Evolutionary conservation across 2,888 invertebrate genomes (phyloP), one percentile per base, ranked within the genome.

Genomic region (Yponomeuta malinellus): DNA sequence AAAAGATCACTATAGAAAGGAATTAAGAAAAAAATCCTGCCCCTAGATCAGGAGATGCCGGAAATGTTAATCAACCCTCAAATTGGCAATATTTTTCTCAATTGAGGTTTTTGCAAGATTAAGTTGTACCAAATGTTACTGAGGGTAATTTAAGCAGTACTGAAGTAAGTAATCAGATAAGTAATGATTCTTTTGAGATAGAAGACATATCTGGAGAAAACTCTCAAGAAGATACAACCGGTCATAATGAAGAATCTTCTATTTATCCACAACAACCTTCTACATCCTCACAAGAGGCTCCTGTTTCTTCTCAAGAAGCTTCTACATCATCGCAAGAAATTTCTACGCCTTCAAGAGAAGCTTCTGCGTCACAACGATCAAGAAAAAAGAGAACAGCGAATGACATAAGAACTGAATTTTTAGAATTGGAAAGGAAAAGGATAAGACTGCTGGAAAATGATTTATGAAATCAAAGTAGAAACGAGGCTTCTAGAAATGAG

Each of bases 391-490:
- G 74, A 75, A 76, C 76, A 76, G 74, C 76, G 74, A 74, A 76
- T 74, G 74, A 77, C 77, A 8, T 76, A 74, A 75, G 75, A 75
- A 70, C 75, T 72, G 75, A 76, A 75, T 77, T 76, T 76, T 74
- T 76, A 74, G 76, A 77, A 74, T 74, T 76, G 75, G 76, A 76
- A 74, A 75, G 74, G 74, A 76, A 76, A 75, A 77, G 75, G 75
- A 75, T 76, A 73, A 73, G 77, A 64, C 75, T 78, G 76, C 74
- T 75, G 75, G 75, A 76, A 76, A 43, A 76, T 74, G 76, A 77
- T 76, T 73, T 75, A 75, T 77, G 76, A 9, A 75, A 77, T 74
- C 74, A 75, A 75, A 77, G 74, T 73, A 71, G 74, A 76, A 71
- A 59, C 6, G 74, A 75, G 43, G 43, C 43, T 43, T 43, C 43